These are phyloP conservation scores for Hippasteria phrygiana DNA, from an alignment of 53 echinoderm and acorn worm genomes.

Conservation along the genomic window DNA sequence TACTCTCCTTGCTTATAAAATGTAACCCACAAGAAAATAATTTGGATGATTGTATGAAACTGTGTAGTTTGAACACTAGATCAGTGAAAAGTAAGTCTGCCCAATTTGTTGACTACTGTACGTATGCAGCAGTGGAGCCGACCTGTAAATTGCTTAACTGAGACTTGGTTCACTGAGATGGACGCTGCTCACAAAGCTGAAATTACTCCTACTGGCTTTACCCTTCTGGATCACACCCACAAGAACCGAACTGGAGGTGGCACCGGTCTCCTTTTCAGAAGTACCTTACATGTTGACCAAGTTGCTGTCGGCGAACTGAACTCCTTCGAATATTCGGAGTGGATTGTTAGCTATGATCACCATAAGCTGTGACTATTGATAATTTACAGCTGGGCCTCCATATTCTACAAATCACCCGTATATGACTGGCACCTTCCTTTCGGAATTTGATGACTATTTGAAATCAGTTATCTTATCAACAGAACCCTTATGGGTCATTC, in stretches of 20 bases:
- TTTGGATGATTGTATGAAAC: neutral
- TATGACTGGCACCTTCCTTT: neutral
- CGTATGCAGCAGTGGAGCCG: constrained; percentile 31
- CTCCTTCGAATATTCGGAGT: constrained; percentile 7
- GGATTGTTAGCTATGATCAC: neutral
- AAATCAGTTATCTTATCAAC: constrained; percentile 10
- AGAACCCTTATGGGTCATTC: no score
- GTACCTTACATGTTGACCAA: neutral
- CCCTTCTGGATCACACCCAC: neutral
- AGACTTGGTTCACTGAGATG: constrained; percentile 45
- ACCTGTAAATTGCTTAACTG: constrained; percentile 33
- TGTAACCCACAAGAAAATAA: no score
- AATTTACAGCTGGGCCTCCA: neutral
- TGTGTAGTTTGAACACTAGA: constrained; percentile 39
- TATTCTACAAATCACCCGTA: constrained; percentile 2
- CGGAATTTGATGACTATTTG: constrained; percentile 19
- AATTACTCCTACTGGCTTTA: neutral
- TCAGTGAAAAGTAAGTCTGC: constrained; percentile 43
- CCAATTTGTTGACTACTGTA: constrained; percentile 38
- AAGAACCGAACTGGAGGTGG: neutral
- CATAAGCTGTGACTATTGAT: neutral
- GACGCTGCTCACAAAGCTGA: constrained; percentile 8
- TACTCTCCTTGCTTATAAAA: no score
- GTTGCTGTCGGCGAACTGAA: neutral
- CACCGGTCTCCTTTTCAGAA: neutral